These are phyloP conservation scores for Gopherus evgoodei DNA, from an alignment of 2,113 vertebrate species.

Conservation along the genomic window DNA sequence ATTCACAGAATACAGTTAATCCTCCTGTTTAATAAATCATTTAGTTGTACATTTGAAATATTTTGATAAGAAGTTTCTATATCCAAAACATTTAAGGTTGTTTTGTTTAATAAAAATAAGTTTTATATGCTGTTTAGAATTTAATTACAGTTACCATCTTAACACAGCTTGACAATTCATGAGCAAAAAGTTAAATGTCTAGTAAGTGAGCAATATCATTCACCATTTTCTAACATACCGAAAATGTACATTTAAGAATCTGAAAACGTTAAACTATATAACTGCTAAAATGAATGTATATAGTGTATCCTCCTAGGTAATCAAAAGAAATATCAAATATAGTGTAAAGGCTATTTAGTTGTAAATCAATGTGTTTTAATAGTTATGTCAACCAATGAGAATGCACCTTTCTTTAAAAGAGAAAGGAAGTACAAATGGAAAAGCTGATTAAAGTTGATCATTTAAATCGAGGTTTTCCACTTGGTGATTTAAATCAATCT, in stretches of 20 bases:
- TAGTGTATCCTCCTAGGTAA: background rate
- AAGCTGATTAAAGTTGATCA: background rate
- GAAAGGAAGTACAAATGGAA: background rate
- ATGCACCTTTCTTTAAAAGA: background rate
- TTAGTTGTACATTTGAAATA: background rate
- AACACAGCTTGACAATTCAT: background rate
- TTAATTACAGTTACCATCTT: background rate
- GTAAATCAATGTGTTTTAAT: background rate
- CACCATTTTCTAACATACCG: background rate
- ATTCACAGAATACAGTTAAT: background rate
- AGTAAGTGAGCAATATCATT: background rate
- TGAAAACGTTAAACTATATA: background rate
- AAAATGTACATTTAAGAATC: too few species aligned
- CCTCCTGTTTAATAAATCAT: background rate
- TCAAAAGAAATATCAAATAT: background rate
- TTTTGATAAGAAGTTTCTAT: too few species aligned
- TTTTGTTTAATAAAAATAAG: too few species aligned
- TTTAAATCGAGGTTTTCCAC: too few species aligned
- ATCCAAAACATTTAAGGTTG: background rate
- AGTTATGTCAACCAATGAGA: background rate
- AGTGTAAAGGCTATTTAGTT: background rate
- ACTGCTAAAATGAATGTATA: background rate
- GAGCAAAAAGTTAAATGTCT: background rate
- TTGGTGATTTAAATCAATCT: background rate
- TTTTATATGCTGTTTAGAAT: too few species aligned